Evolutionary conservation across 2,888 invertebrate genomes (phyloP).

Genomic region (Lasioglossum morio): DNA sequence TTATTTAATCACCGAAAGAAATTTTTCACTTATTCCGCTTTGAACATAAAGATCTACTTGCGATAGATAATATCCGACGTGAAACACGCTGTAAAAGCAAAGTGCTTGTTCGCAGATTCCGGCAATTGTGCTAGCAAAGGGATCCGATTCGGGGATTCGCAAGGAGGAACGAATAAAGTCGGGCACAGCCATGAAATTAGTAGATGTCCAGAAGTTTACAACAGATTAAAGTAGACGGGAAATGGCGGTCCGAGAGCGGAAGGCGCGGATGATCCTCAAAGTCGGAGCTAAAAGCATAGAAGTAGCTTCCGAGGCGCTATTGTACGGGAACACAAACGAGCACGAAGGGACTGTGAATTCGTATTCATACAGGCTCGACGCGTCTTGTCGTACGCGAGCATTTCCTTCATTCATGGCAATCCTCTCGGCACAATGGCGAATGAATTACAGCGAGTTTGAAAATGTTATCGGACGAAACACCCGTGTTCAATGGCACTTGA

Average conservation of each 20-base stretch:
- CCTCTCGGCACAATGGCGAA: constrained; percentile 57
- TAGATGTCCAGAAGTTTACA: constrained; percentile 26
- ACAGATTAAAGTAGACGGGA: constrained; percentile 22
- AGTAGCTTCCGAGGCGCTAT: constrained; percentile 42
- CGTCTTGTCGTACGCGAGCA: constrained; percentile 41
- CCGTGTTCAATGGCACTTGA: background rate
- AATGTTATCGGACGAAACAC: constrained; percentile 20
- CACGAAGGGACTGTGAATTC: constrained; percentile 44
- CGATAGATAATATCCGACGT: background rate
- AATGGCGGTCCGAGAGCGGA: constrained; percentile 33
- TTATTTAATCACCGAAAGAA: background rate
- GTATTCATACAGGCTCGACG: constrained; percentile 49
- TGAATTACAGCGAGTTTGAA: constrained; percentile 51
- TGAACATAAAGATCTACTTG: background rate
- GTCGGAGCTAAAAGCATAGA: constrained; percentile 46
- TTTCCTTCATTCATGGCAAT: constrained; percentile 63
- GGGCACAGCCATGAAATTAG: constrained; percentile 19
- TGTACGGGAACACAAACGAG: constrained; percentile 40
- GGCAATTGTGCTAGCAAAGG: background rate
- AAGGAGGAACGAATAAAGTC: background rate
- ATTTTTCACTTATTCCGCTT: background rate
- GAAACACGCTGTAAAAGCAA: background rate
- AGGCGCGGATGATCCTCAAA: constrained; percentile 53
- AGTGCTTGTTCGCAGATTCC: background rate
- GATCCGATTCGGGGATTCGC: background rate